These are phyloP conservation scores for Lepidocyrtinus sp. DNA, from an alignment of 2,888 invertebrate genomes.

Conservation along the genomic window DNA sequence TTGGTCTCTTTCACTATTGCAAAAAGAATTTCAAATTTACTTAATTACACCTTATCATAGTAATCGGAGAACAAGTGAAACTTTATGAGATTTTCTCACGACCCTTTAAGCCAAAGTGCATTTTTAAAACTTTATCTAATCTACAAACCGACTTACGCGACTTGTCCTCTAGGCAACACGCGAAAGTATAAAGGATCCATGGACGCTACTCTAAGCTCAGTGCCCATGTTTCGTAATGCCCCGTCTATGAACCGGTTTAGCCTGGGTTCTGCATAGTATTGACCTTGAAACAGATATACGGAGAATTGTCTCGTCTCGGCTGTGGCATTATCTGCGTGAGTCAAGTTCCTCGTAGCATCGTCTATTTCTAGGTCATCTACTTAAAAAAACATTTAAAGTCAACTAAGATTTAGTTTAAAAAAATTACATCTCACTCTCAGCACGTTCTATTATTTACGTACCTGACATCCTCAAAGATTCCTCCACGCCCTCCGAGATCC, in stretches of 20 bases:
- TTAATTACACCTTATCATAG: neutral
- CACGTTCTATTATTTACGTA: too few relatives aligned
- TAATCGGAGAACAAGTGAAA: conserved; percentile 35
- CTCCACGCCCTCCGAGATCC: conserved; percentile 64
- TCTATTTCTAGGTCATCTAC: conserved; percentile 32
- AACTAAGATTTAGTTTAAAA: neutral
- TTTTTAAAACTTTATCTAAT: neutral
- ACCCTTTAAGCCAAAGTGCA: too few relatives aligned
- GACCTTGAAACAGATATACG: conserved; percentile 69
- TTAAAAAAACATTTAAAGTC: neutral
- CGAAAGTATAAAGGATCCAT: conserved; percentile 69
- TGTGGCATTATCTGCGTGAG: conserved; percentile 3
- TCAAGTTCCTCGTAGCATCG: neutral
- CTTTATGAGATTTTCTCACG: conserved; percentile 33
- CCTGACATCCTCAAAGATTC: conserved; percentile 62
- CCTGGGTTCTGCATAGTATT: conserved; percentile 67
- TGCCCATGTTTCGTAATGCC: conserved; percentile 65
- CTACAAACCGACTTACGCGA: conserved; percentile 65
- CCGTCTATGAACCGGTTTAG: conserved; percentile 69
- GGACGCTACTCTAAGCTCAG: conserved; percentile 60
- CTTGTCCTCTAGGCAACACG: conserved; percentile 67
- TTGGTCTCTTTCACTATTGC: conserved; percentile 31
- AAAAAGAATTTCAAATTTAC: neutral
- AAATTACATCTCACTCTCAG: neutral
- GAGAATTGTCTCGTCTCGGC: conserved; percentile 61